phyloP scores from a whole-genome alignment of 2,888 invertebrate species.

The Barypeithes pellucidus region DNA sequence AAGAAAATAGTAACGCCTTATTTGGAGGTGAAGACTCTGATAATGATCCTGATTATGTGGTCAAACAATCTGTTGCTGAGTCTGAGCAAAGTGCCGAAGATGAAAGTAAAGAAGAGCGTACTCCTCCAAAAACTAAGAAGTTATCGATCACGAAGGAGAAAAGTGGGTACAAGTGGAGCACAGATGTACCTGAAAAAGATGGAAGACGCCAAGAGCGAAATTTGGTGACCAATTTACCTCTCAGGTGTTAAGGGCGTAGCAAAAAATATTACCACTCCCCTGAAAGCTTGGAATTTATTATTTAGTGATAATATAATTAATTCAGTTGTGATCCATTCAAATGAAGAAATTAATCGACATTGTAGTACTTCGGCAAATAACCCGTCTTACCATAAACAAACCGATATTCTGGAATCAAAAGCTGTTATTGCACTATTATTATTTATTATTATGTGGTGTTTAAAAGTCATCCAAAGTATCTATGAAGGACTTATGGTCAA shows the following conservation, averaged over 20 bases:
- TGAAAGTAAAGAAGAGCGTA: conserved; percentile 29
- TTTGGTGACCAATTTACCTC: conserved; percentile 33
- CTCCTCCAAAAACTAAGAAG: conserved; percentile 13
- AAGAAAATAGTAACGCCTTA: not conserved
- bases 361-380: not conserved
- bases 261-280: conserved; percentile 25
- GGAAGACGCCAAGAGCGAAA: conserved; percentile 32
- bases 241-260: conserved; percentile 41
- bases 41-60: conserved; percentile 23
- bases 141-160: conserved; percentile 8
- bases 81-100: conserved; percentile 25
- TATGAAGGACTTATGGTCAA: conserved; percentile 46
- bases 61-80: conserved; percentile 14
- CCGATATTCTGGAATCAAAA: conserved; percentile 7
- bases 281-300: conserved; percentile 30
- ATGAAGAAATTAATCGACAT: conserved; percentile 41
- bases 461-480: conserved; percentile 27
- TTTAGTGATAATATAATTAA: conserved; percentile 29
- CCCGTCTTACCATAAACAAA: not conserved
- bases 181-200: conserved; percentile 27
- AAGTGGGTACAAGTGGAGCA: conserved; percentile 34
- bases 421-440: conserved; percentile 21
- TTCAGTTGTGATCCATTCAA: conserved; percentile 26
- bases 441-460: conserved; percentile 21
- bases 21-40: conserved; percentile 12